These are phyloP conservation scores for Lanistes nyassanus DNA, from an alignment of 1,140 invertebrate genomes.

Conservation along the genomic window DNA sequence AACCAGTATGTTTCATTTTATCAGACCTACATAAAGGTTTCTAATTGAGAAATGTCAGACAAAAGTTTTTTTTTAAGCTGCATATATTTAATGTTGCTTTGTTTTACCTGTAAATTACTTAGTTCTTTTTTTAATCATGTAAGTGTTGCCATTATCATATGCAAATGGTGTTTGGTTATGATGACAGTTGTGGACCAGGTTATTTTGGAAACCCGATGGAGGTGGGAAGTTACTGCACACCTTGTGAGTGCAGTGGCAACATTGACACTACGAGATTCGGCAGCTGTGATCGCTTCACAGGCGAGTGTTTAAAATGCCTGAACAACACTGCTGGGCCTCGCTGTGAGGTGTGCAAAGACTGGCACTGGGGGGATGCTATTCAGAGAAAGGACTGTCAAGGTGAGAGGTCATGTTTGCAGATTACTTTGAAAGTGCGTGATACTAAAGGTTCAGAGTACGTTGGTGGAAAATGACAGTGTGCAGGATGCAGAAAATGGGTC, in stretches of 20 bases:
- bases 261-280: conserved; percentile 85
- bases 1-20: conserved; percentile 27
- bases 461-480: no score
- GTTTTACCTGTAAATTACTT: background rate
- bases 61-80: background rate
- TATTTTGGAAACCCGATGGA: conserved; percentile 56
- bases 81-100: no score
- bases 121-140: background rate
- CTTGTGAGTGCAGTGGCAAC: conserved; percentile 95
- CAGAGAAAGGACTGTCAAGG: conserved; percentile 88
- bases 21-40: background rate
- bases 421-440: no score
- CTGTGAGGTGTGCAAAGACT: conserved; percentile 88
- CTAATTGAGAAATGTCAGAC: no score
- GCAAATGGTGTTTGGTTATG: background rate
- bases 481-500: no score
- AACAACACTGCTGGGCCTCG: conserved; percentile 91
- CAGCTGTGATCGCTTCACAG: conserved; percentile 86
- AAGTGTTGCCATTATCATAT: no score
- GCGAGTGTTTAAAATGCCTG: conserved; percentile 91
- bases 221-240: conserved; percentile 73
- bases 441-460: no score
- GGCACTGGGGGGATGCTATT: conserved; percentile 90
- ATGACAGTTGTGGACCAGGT: conserved; percentile 57
- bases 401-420: conserved; percentile 58